Evolutionary conservation across 1,140 invertebrate genomes (phyloP), one percentile per base, ranked within the genome.

Genomic region (Homarus americanus): DNA sequence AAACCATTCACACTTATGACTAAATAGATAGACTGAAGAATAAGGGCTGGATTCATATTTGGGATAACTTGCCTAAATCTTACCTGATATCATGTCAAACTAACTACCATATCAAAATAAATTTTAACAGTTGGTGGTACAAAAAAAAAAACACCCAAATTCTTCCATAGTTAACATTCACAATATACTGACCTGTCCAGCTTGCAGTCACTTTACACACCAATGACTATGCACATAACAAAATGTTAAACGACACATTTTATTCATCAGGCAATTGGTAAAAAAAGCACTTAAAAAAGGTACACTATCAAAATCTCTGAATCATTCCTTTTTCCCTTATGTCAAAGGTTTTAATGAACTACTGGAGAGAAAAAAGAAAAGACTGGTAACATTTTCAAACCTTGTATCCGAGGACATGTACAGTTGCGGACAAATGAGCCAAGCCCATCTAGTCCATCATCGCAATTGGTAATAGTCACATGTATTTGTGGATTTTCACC

Each of bases 1-100:
- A 84, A 84, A 84, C 24, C 69, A 72, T 84, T 84, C 69, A 84
- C 32, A 84, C 63, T 75, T 73, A 69, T 28, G 63, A 69, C 63
- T 69, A 69, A 69, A 69, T 24, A 69, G 63, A 69, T 69, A 69
- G 63, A 69, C n/a, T 69, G n/a, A 69, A 69, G 63, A 32, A n/a
- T 69, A 28, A 28, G 63, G 28, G 32, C 28, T 69, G 63, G 24
- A 0, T 28, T 7, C 4, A 24, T n/a, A 32, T 28, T 28, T 32
- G n/a, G 5, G n/a, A 24, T 28, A 69, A 69, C 63, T 69, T 12
- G 28, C 32, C 5, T 28, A 69, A 24, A 12, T 24, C 12, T 69
- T 20, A 32, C 7, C n/a, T 32, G 63, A 69, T 12, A 69, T 28
- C 63, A 69, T 5, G 28, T 24, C 12, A 69, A 69, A n/a, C 63